A percentile compares a stretch with the other conserved stretches of the same genome.
These are phyloP conservation scores for Semnornis frantzii DNA, from an alignment of 2,113 vertebrate species.

Conservation along the genomic window DNA sequence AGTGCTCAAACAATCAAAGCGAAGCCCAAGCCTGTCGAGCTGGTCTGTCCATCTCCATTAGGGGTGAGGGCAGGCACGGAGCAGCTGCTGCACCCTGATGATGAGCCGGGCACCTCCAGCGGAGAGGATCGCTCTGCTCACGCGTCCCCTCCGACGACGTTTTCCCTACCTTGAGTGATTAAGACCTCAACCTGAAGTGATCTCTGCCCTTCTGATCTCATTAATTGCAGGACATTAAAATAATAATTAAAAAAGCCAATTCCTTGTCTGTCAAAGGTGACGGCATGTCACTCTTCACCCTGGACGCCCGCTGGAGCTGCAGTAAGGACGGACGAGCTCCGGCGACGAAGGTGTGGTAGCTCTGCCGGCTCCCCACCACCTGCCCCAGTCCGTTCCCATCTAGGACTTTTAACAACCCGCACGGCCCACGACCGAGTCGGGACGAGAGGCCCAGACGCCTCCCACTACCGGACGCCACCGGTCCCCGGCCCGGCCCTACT, in stretches of 20 bases:
- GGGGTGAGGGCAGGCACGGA: fast-evolving
- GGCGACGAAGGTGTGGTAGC: fast-evolving
- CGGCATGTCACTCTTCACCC: too few species aligned
- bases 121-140: background rate
- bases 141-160: fast-evolving
- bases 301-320: fast-evolving
- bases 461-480: fast-evolving
- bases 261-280: background rate
- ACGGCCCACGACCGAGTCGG: background rate
- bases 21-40: fast-evolving
- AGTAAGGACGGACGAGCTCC: background rate
- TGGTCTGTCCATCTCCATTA: fast-evolving
- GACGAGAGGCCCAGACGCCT: background rate
- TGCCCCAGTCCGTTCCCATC: background rate
- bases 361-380: background rate
- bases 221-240: fast-evolving
- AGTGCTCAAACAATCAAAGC: fast-evolving
- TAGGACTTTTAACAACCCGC: fast-evolving
- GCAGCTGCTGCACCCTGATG: background rate
- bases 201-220: background rate
- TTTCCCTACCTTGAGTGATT: fast-evolving
- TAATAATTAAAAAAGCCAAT: too few species aligned
- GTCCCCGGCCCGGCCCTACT: background rate
- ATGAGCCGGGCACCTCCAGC: too few species aligned
- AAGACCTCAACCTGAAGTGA: fast-evolving